phyloP scores from a whole-genome alignment of 2,888 invertebrate species.

The Neoascia interrupta region DNA sequence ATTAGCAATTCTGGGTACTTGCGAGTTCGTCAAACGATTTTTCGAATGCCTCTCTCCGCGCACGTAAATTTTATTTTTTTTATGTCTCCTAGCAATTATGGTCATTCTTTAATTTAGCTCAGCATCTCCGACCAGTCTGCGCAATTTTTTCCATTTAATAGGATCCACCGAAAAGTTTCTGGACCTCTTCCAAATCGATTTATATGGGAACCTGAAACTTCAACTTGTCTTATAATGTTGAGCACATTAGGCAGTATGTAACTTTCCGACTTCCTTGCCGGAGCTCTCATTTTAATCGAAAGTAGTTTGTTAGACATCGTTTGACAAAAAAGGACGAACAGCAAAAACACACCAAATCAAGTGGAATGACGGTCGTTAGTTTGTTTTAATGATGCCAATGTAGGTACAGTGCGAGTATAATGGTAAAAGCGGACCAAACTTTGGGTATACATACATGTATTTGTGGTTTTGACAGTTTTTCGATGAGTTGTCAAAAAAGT shows the following conservation, averaged over 20 bases:
- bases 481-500: conserved; percentile 39
- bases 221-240: too few species aligned
- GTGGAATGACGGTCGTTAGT: conserved; percentile 40
- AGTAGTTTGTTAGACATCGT: conserved; percentile 46
- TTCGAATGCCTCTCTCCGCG: conserved; percentile 8
- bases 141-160: conserved; percentile 25
- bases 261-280: too few species aligned
- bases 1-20: conserved; percentile 17
- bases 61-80: neutral
- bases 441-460: neutral
- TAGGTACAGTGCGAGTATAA: neutral
- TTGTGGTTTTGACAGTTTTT: conserved; percentile 47
- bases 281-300: conserved; percentile 43
- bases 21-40: neutral
- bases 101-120: conserved; percentile 40
- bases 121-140: conserved; percentile 11
- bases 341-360: neutral
- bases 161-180: conserved; percentile 50
- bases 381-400: conserved; percentile 51
- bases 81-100: neutral
- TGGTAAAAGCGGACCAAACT: too few species aligned
- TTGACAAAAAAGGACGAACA: conserved; percentile 18
- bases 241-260: too few species aligned
- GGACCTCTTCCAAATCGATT: conserved; percentile 67
- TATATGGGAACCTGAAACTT: conserved; percentile 31